These are phyloP conservation scores for Xylota segnis DNA, from an alignment of 2,888 invertebrate species.

Conservation along the genomic window DNA sequence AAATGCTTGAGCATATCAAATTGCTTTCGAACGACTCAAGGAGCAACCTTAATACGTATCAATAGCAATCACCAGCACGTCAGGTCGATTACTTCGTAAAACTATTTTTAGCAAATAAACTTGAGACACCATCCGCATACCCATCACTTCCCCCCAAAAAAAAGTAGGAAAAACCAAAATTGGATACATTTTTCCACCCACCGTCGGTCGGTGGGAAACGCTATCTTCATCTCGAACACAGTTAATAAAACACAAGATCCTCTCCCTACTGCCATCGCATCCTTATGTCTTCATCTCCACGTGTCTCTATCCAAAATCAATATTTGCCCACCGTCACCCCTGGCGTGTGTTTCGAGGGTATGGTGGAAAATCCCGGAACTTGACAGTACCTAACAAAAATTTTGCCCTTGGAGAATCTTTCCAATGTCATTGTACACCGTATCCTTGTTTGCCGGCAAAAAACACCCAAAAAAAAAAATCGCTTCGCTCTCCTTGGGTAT, in stretches of 20 bases:
- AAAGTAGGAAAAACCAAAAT: constrained; percentile 1
- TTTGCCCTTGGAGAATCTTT: constrained; percentile 51
- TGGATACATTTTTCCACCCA: not conserved
- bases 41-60: not conserved
- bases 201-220: not conserved
- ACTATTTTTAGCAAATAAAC: constrained; percentile 8
- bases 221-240: constrained; percentile 12
- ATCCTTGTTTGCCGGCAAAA: constrained; percentile 20
- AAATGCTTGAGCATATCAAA: not conserved
- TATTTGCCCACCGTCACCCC: constrained; percentile 26
- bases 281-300: constrained; percentile 52
- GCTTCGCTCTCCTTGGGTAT: not conserved
- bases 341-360: not conserved
- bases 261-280: not conserved
- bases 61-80: not conserved
- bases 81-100: not conserved
- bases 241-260: constrained; percentile 30
- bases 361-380: constrained; percentile 23
- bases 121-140: not conserved
- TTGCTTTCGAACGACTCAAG: not conserved
- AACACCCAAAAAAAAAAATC: too few relatives aligned
- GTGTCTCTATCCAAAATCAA: constrained; percentile 41
- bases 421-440: constrained; percentile 54
- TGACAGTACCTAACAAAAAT: not conserved
- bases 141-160: not conserved